These are phyloP conservation scores for Stenurella melanura DNA, from an alignment of 2,888 invertebrate genomes.

Conservation along the genomic window DNA sequence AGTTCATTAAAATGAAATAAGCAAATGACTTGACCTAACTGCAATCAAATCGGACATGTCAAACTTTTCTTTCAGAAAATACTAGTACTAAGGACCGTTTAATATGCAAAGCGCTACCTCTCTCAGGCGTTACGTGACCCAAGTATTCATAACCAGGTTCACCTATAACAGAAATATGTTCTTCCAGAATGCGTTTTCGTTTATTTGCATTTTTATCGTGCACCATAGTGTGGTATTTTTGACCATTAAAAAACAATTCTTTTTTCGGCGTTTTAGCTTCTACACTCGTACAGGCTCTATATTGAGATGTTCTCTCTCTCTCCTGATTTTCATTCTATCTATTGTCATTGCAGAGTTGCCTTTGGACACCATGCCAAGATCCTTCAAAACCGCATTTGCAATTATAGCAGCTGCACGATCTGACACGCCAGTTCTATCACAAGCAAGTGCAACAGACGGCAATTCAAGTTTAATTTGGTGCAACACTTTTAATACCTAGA, in stretches of 20 bases:
- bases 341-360: background rate
- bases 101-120: background rate
- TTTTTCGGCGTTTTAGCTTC: background rate
- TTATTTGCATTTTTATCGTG: background rate
- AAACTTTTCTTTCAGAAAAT: background rate
- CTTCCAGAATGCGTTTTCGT: too few species aligned
- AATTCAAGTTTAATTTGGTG: background rate
- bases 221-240: background rate
- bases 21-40: too few species aligned
- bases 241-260: background rate
- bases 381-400: background rate
- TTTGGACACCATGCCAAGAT: background rate
- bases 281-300: background rate
- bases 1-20: too few species aligned
- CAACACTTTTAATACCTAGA: background rate
- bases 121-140: background rate
- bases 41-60: too few species aligned
- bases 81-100: background rate
- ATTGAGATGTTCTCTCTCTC: background rate
- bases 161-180: background rate
- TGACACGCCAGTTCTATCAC: slow-evolving; percentile 3
- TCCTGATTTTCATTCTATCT: too few species aligned
- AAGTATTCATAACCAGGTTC: background rate
- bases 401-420: too few species aligned
- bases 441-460: slow-evolving; percentile 6